Base-by-base conservation (phyloP, 2,888 invertebrate species). In the Temnothorax ravouxi region DNA sequence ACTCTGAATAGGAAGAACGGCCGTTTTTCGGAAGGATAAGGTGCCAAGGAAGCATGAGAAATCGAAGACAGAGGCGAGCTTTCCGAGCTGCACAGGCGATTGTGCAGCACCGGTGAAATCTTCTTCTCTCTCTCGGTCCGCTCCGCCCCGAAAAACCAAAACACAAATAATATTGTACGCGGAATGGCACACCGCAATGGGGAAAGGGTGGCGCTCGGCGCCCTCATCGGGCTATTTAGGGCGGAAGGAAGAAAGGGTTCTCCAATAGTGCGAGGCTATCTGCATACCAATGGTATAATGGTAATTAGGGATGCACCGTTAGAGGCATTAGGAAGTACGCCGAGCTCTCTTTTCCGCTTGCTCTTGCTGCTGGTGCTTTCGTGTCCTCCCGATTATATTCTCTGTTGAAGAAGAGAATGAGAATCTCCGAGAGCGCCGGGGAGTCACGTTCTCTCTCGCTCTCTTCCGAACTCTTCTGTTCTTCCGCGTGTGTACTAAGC, bases 91-190 rank as follows among this genome's bases (percentile, higher is more conserved):
- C 90, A 91, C 87, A 89, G 92, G 88, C 92, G 93, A 93, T 94
- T 92, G 93, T 93, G n/a, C 59, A 8, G 62, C 52, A 77, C 82
- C 38, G 76, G 83, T 77, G 69, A 83, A 88, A 86, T 29, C 29
- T 29, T 29, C 88, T 83, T 84, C 84, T 82, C 89, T 90, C 91
- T 93, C 93, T 92, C 93, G 92, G 93, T 29, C 25, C n/a, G 93
- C 91, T 87, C 91, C 94, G 92, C 94, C 94, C 93, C 90, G 89
- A 92, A 93, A 93, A 94, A 94, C 94, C 93, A 94, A 94, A 94
- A 94, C 92, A 94, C 94, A 94, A 94, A 94, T 94, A 94, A 93
- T 91, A 90, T 89, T 86, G 88, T 88, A 75, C 87, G 74, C 21
- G 59, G 83, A 67, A 81, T 66, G 86, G 83, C 75, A 86, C 84